Evolutionary conservation across 2,888 invertebrate genomes (phyloP).

Genomic region (Leptura quadrifasciata): DNA sequence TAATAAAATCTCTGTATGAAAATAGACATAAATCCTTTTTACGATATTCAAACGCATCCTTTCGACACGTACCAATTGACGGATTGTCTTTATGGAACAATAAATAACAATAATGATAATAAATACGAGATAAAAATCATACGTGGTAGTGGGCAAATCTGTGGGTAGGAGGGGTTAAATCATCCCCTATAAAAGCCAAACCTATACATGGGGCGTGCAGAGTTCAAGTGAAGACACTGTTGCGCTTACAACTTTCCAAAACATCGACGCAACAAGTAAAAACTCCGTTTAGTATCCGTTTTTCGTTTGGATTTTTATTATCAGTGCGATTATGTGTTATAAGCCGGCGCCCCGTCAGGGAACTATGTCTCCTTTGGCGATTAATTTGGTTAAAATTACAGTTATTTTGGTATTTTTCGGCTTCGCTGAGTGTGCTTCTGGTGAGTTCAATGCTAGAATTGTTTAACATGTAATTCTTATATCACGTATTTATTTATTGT

Average conservation of each 20-base stretch:
- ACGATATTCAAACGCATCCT: constrained; percentile 17
- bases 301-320: constrained; percentile 29
- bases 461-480: constrained; percentile 29
- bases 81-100: constrained; percentile 34
- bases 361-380: constrained; percentile 47
- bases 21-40: constrained; percentile 24
- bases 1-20: constrained; percentile 4
- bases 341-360: constrained; percentile 5
- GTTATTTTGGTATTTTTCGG: constrained; percentile 76
- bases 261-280: constrained; percentile 39
- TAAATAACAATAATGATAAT: constrained; percentile 38
- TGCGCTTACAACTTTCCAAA: constrained; percentile 40
- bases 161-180: constrained; percentile 37
- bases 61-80: constrained; percentile 22
- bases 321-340: constrained; percentile 33
- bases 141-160: constrained; percentile 41
- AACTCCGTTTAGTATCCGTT: constrained; percentile 18
- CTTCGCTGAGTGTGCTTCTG: constrained; percentile 78
- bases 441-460: constrained; percentile 71
- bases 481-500: too few species aligned
- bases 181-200: constrained; percentile 52
- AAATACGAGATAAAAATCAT: constrained; percentile 38
- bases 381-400: constrained; percentile 71
- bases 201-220: constrained; percentile 42
- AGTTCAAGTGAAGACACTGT: constrained; percentile 46